Percentiles rank a stretch among this genome's conserved stretches.
phyloP scores from a whole-genome alignment of 2,797 vertebrate species.

The Triplophysa yarkandensis region DNA sequence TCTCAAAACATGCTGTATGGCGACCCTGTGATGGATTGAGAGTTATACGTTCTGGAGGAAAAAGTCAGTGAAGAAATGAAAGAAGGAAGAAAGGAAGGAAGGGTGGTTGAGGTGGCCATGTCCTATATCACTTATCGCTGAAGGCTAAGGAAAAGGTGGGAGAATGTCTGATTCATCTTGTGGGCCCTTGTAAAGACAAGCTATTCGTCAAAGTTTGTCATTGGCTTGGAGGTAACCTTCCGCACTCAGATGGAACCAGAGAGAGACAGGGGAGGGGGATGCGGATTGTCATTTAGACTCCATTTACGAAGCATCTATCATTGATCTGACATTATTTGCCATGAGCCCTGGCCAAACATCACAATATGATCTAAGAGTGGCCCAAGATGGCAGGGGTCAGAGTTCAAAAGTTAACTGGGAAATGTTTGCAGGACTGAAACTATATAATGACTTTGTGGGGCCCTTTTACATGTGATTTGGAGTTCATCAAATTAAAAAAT shows the following conservation, averaged over 20 bases:
- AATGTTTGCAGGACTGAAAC: slow-evolving; percentile 20
- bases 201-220: slow-evolving; percentile 83
- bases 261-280: slow-evolving; percentile 64
- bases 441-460: neutral
- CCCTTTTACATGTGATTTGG: neutral
- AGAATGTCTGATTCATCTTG: slow-evolving; percentile 79
- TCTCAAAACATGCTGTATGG: slow-evolving; percentile 54
- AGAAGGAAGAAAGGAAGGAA: slow-evolving; percentile 4
- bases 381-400: slow-evolving; percentile 50
- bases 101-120: slow-evolving; percentile 58
- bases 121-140: slow-evolving; percentile 79
- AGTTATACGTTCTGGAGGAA: slow-evolving; percentile 70
- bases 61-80: slow-evolving; percentile 24
- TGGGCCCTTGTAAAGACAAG: slow-evolving; percentile 78
- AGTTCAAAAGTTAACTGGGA: slow-evolving; percentile 26
- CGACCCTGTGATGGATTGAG: slow-evolving; percentile 77
- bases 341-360: slow-evolving; percentile 77
- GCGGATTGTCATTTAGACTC: slow-evolving; percentile 75
- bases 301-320: slow-evolving; percentile 82
- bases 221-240: slow-evolving; percentile 82
- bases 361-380: slow-evolving; percentile 72
- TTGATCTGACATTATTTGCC: slow-evolving; percentile 74
- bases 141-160: slow-evolving; percentile 81
- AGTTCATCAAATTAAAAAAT: neutral
- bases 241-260: slow-evolving; percentile 77